Conservation (phyloP, 2,888 invertebrate species). For the Geotrupes spiniger region DNA sequence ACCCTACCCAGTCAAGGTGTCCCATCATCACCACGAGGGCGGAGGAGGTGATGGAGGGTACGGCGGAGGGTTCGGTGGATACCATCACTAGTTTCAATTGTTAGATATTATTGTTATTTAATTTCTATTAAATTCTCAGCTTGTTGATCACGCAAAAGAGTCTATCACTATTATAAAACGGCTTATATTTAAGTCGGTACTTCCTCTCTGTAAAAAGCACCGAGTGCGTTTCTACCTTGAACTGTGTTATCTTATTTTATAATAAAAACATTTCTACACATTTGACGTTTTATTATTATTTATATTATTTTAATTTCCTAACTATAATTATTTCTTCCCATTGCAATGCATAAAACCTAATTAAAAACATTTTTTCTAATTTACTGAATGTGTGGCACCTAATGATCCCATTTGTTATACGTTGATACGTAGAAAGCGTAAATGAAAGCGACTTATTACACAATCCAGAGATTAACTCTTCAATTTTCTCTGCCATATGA, state of each 20-base stretch:
- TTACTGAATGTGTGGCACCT: neutral
- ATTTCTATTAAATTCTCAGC: constrained; percentile 17
- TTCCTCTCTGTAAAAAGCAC: neutral
- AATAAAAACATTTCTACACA: constrained; percentile 11
- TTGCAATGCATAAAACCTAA: neutral
- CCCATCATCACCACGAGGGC: constrained; percentile 53
- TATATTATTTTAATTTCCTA: neutral
- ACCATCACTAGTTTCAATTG: constrained; percentile 20
- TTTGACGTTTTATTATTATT: neutral
- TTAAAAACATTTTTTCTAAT: neutral
- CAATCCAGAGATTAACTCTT: constrained; percentile 12
- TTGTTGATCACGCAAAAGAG: constrained; percentile 17
- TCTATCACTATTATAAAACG: constrained; percentile 10
- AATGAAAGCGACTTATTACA: constrained; percentile 19
- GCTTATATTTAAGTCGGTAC: neutral
- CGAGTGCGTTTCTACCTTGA: constrained; percentile 14
- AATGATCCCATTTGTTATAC: constrained; percentile 4
- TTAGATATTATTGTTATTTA: constrained; percentile 22
- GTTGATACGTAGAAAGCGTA: constrained; percentile 17
- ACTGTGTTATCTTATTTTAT: constrained; percentile 19
- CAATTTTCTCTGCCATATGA: constrained; percentile 15
- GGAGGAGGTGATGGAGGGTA: constrained; percentile 37
- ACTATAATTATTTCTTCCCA: neutral
- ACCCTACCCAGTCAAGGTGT: constrained; percentile 62
- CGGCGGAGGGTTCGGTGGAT: constrained; percentile 14